phyloP scores from a whole-genome alignment of 2,113 vertebrate genomes.

The Ascaphus truei region DNA sequence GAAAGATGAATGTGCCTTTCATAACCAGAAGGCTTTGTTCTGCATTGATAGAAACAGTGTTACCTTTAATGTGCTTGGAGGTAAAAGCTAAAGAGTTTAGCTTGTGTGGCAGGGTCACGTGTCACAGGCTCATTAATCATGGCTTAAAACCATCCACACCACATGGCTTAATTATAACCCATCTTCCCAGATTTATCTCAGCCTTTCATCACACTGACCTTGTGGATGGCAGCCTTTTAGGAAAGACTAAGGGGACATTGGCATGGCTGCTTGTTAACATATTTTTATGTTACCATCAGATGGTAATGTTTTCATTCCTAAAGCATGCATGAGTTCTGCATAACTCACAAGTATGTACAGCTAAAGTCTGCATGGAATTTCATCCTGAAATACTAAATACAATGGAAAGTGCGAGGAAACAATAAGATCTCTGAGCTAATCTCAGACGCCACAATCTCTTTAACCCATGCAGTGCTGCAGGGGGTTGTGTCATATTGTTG shows the following conservation, averaged over 20 bases:
- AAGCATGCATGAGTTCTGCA: background rate
- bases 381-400: background rate
- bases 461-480: no score
- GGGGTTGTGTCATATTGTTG: no score
- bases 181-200: constrained; percentile 23
- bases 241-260: background rate
- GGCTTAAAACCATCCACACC: constrained; percentile 30
- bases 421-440: no score
- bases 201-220: constrained; percentile 30
- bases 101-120: constrained; percentile 13
- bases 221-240: constrained; percentile 13
- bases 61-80: constrained; percentile 1
- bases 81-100: constrained; percentile 3
- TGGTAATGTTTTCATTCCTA: constrained; percentile 13
- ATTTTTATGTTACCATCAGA: constrained; percentile 11
- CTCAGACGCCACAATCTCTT: no score
- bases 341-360: background rate
- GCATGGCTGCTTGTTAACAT: constrained; percentile 17
- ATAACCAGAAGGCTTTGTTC: background rate
- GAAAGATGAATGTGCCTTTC: no score
- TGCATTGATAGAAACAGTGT: background rate
- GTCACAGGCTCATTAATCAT: constrained; percentile 32
- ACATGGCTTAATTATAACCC: constrained; percentile 33
- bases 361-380: background rate
- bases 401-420: no score